Conservation (phyloP, 2,797 vertebrate species). For the Myotis daubentonii region DNA sequence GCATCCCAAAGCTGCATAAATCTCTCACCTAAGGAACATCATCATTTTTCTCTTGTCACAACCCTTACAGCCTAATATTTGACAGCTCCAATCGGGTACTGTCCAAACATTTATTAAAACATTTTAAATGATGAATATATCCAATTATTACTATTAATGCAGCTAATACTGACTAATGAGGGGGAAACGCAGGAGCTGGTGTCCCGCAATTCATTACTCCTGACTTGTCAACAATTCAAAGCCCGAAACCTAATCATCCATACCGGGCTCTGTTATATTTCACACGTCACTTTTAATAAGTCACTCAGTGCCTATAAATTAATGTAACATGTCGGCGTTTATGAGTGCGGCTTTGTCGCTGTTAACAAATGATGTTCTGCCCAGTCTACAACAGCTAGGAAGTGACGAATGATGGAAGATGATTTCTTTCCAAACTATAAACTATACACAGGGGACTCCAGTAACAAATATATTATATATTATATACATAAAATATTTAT, state of each 20-base stretch:
- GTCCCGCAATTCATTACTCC: slow-evolving; percentile 91
- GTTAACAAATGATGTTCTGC: slow-evolving; percentile 90
- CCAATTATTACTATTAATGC: slow-evolving; percentile 93
- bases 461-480: slow-evolving; percentile 34
- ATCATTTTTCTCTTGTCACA: slow-evolving; percentile 87
- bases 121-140: slow-evolving; percentile 93
- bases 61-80: slow-evolving; percentile 86
- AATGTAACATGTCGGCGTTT: slow-evolving; percentile 91
- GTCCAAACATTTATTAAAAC: slow-evolving; percentile 94
- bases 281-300: slow-evolving; percentile 93
- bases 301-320: slow-evolving; percentile 92
- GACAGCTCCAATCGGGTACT: slow-evolving; percentile 89
- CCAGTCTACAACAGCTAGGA: slow-evolving; percentile 85
- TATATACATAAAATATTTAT: neutral
- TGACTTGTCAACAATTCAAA: slow-evolving; percentile 93
- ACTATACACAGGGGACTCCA: slow-evolving; percentile 78
- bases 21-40: slow-evolving; percentile 83
- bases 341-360: slow-evolving; percentile 88
- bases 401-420: slow-evolving; percentile 86
- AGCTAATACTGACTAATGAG: slow-evolving; percentile 93
- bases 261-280: slow-evolving; percentile 89
- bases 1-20: slow-evolving; percentile 83
- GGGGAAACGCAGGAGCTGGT: slow-evolving; percentile 87
- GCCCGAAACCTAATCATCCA: slow-evolving; percentile 91
- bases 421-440: slow-evolving; percentile 86